A percentile compares a stretch with the other conserved stretches of the same genome.
Evolutionary conservation across 2,113 vertebrate species (phyloP).

Genomic region (Equus przewalskii): DNA sequence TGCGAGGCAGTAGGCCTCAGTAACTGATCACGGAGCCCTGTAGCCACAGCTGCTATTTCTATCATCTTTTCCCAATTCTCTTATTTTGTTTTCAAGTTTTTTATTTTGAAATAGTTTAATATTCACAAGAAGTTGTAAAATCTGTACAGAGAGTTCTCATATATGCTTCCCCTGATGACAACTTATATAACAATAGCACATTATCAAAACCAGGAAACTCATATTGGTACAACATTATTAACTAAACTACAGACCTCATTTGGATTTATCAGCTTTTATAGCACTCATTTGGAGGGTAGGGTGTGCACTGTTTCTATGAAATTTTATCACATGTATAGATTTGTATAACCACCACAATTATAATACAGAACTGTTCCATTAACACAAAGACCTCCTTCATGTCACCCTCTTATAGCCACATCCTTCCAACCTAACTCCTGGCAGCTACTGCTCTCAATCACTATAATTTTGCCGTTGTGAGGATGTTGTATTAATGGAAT

Average conservation of each 20-base stretch:
- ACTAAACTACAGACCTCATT: not conserved
- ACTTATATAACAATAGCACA: not conserved
- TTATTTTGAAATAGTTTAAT: slow-evolving; percentile 33
- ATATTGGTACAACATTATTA: not conserved
- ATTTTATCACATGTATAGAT: not conserved
- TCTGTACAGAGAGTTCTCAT: not conserved
- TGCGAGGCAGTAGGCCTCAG: not conserved
- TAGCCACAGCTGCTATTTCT: not conserved
- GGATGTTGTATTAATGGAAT: not conserved
- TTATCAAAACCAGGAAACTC: not conserved
- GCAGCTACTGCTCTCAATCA: not conserved
- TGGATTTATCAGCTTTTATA: not conserved
- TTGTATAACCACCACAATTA: not conserved
- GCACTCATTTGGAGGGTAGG: not conserved
- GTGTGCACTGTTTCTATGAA: not conserved
- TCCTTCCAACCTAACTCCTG: not conserved
- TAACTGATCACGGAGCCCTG: not conserved
- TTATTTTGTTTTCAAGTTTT: not conserved
- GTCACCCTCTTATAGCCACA: not conserved
- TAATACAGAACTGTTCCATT: not conserved
- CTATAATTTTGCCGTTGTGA: not conserved
- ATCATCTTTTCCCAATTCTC: not conserved
- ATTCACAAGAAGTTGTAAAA: not conserved
- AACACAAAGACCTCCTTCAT: not conserved
- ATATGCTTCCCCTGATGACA: not conserved